These are phyloP conservation scores for Machimus atricapillus DNA, from an alignment of 2,888 invertebrate genomes.

Conservation along the genomic window DNA sequence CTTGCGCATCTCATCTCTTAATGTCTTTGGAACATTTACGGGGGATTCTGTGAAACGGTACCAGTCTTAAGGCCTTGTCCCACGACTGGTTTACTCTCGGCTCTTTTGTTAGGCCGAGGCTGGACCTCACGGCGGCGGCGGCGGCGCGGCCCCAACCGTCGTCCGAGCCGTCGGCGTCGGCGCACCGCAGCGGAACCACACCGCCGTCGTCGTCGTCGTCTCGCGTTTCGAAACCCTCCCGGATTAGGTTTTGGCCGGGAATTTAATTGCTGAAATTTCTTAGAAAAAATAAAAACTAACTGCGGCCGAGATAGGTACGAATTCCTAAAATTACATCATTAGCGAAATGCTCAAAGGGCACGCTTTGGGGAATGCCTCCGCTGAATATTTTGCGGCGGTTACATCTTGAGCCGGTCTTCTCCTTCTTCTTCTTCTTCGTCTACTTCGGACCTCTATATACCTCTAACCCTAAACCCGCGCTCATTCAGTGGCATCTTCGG, in stretches of 20 bases:
- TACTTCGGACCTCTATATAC: not conserved
- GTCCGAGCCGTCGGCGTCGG: not conserved
- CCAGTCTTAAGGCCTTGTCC: conserved; percentile 37
- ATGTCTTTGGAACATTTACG: conserved; percentile 41
- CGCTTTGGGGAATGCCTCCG: conserved; percentile 8
- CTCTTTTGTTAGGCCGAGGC: conserved; percentile 18
- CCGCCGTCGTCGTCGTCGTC: not conserved
- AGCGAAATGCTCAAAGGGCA: conserved; percentile 10
- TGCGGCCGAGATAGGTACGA: conserved; percentile 5
- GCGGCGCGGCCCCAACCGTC: not conserved
- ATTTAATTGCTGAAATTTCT: conserved; percentile 42
- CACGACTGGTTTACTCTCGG: conserved; percentile 32
- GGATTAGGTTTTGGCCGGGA: conserved; percentile 3
- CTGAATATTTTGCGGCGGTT: not conserved
- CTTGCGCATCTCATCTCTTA: conserved; percentile 47
- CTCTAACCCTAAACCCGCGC: not conserved
- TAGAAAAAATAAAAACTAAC: conserved; percentile 28
- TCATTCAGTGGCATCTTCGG: not conserved
- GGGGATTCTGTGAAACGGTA: conserved; percentile 42
- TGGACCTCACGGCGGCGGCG: conserved; percentile 1
- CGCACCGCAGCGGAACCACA: not conserved
- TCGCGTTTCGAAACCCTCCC: conserved; percentile 5
- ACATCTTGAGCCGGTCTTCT: not conserved
- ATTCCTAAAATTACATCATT: conserved; percentile 37
- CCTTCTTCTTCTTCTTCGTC: not conserved